Percentiles rank a stretch among this genome's conserved stretches.
These are phyloP conservation scores for Trachythela sp. DNA, from an alignment of 64 coral and sea anemone genomes.

Conservation along the genomic window DNA sequence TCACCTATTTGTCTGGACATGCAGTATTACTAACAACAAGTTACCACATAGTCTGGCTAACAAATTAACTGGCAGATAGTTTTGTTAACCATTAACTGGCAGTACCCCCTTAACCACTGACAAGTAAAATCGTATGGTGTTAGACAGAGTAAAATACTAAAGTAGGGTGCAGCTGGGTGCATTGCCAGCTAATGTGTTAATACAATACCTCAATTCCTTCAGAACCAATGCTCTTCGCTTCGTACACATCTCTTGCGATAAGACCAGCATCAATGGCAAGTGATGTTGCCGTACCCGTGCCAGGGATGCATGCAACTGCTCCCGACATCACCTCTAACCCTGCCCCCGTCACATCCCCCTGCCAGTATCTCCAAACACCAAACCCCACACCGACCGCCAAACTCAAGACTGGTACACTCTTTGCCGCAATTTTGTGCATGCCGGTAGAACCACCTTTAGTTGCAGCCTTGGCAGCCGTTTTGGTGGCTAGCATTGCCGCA, in stretches of 20 bases:
- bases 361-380: constrained; percentile 24
- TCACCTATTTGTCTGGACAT: too few species aligned
- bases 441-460: not conserved
- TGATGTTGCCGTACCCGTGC: not conserved
- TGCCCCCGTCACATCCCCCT: constrained; percentile 7
- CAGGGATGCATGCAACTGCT: constrained; percentile 20
- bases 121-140: not conserved
- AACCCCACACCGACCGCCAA: not conserved
- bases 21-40: too few species aligned
- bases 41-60: too few species aligned
- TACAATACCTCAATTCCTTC: constrained; percentile 11
- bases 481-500: not conserved
- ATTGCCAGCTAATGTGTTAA: too few species aligned
- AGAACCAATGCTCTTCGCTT: not conserved
- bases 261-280: constrained; percentile 17
- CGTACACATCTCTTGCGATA: constrained; percentile 12
- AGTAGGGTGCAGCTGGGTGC: too few species aligned
- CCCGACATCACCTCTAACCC: constrained; percentile 29
- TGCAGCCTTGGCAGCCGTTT: constrained; percentile 6
- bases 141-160: too few species aligned
- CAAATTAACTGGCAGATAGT: too few species aligned
- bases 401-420: not conserved
- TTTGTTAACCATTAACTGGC: not conserved
- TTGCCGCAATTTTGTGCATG: not conserved
- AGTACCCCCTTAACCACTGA: not conserved